Base-by-base conservation (phyloP, 2,888 invertebrate genomes). In the Caenorhabditis doughertyi region DNA sequence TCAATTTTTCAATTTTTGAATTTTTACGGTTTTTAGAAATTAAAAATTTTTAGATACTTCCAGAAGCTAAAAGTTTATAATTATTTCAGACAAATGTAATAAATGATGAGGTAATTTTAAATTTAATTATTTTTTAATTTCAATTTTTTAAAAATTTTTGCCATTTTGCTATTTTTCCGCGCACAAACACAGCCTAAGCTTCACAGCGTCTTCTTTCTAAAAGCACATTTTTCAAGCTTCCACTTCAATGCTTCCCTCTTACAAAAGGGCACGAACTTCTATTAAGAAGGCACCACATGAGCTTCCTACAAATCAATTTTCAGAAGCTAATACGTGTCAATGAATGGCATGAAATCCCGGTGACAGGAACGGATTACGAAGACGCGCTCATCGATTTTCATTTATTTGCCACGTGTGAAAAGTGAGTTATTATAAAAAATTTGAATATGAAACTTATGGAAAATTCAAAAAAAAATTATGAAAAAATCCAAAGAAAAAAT, bases 331-430 rank as follows among this genome's bases (percentile, higher is more conserved):
- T 82, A 16, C 77, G 82, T 29, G 68, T 82, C 32, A 82, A 82
- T 47, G 77, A 82, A 67, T 82, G 82, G 82, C 77, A 82, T 25
- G 55, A 72, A 11, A 67, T 71, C 13, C 27, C 58, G 11, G 25
- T 67, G 27, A 60, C 23, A 5, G 51, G 58, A 8, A 49, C 42
- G 11, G 49, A 58, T 25, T 44, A 65, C 11, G 81, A 71, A 39
- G 56, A 77, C 9, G 51, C 53, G 44, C 51, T 81, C 9, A 27
- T 81, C 11, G 82, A 82, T 55, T 55, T 82, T 39, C 77, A 82
- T 56, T 23, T 82, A n/a, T 82, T 82, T 73, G 82, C 82, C n/a
- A 77, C 77, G 4, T 82, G 82, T 64, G 72, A 82, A 82, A 77
- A 68, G 82, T 81, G 13, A 55, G 51, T 55, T 44, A 23, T 42